Evolutionary conservation across 1,140 invertebrate species (phyloP).

Genomic region (Riptortus pedestris): DNA sequence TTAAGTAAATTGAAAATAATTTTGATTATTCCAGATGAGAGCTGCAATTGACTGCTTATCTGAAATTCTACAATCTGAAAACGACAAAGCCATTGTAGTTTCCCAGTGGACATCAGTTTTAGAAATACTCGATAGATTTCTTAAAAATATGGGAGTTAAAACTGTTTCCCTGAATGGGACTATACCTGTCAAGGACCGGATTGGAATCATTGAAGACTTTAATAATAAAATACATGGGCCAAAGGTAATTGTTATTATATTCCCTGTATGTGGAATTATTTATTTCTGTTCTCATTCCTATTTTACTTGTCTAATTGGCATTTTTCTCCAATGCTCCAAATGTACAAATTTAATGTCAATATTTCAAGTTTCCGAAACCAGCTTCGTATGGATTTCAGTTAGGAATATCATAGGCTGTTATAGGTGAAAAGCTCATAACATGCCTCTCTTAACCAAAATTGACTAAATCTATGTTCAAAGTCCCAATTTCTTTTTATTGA

Average conservation of each 20-base stretch:
- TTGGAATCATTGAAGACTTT: slow-evolving; percentile 56
- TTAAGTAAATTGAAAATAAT: no score
- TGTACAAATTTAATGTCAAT: no score
- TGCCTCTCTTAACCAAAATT: no score
- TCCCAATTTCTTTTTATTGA: no score
- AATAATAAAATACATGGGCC: slow-evolving; percentile 48
- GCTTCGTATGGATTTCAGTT: no score
- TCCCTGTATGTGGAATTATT: background rate
- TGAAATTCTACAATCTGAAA: slow-evolving; percentile 40
- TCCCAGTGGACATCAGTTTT: slow-evolving; percentile 79
- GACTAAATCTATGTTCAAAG: no score
- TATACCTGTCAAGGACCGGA: slow-evolving; percentile 47
- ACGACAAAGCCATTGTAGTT: slow-evolving; percentile 72
- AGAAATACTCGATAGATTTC: slow-evolving; percentile 50
- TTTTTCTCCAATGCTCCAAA: no score
- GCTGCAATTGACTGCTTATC: slow-evolving; percentile 48
- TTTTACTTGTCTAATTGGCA: no score
- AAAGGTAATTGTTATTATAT: slow-evolving; percentile 38
- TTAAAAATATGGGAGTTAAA: slow-evolving; percentile 42
- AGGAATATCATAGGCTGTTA: no score
- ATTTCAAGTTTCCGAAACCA: no score
- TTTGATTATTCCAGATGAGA: slow-evolving; percentile 40
- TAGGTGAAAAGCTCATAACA: no score
- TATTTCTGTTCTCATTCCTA: no score
- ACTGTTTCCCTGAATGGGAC: slow-evolving; percentile 55